A percentile compares a stretch with the other conserved stretches of the same genome.
phyloP scores from a whole-genome alignment of 2,113 vertebrate genomes.

The Protobothrops mucrosquamatus region DNA sequence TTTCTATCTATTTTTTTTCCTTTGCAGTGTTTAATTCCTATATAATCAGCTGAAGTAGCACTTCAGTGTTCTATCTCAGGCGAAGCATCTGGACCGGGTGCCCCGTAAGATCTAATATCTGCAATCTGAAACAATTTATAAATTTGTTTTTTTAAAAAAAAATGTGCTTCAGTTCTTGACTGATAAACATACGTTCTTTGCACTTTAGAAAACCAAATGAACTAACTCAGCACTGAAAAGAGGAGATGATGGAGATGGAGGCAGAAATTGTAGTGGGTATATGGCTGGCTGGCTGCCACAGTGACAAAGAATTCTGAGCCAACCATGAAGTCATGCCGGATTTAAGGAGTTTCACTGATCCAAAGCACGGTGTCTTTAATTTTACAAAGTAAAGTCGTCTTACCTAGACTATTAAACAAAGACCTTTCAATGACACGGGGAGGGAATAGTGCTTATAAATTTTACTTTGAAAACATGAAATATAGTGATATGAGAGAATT shows the following conservation, averaged over 20 bases:
- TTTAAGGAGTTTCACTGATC: conserved; percentile 78
- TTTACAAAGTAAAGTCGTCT: conserved; percentile 78
- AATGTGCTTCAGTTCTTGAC: conserved; percentile 64
- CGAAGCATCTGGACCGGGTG: conserved; percentile 17
- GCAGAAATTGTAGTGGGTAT: conserved; percentile 66
- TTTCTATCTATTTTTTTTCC: conserved; percentile 32
- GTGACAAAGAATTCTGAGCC: conserved; percentile 70
- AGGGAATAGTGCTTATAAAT: conserved; percentile 56
- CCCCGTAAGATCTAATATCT: background rate
- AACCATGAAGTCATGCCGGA: conserved; percentile 83
- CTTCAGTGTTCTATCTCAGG: conserved; percentile 35
- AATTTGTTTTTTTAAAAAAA: conserved; percentile 30
- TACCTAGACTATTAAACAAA: conserved; percentile 60
- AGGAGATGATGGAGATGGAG: conserved; percentile 36
- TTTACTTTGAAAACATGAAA: conserved; percentile 63
- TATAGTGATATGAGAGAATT: conserved; percentile 55
- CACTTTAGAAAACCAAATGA: conserved; percentile 59
- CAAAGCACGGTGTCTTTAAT: conserved; percentile 77
- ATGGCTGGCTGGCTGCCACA: conserved; percentile 71
- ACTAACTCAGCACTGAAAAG: conserved; percentile 64
- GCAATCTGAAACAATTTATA: conserved; percentile 59
- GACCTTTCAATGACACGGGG: conserved; percentile 42
- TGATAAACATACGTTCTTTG: conserved; percentile 57
- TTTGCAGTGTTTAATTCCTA: conserved; percentile 50
- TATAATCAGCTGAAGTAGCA: conserved; percentile 36